These are phyloP conservation scores for Calameuta filiformis DNA, from an alignment of 2,888 invertebrate species.

Conservation along the genomic window DNA sequence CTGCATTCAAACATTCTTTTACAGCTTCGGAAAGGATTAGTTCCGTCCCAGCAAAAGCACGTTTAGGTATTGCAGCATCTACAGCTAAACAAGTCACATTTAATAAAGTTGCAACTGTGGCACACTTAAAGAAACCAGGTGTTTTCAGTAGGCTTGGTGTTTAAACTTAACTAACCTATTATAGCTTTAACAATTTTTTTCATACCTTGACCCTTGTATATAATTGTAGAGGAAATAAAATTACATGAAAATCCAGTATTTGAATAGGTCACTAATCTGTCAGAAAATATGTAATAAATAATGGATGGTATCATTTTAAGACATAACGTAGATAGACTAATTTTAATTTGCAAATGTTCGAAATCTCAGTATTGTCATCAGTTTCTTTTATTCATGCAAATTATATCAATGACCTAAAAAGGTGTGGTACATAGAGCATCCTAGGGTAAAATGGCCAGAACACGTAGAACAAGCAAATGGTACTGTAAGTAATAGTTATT, in stretches of 20 bases:
- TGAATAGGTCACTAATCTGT: not conserved
- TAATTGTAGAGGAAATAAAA: not conserved
- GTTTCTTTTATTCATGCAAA: not conserved
- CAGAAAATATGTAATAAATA: not conserved
- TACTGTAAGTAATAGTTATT: too few relatives aligned
- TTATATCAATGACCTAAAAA: not conserved
- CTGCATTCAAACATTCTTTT: constrained; percentile 21
- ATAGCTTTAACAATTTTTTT: not conserved
- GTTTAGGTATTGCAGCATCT: constrained; percentile 46
- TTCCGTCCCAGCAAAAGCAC: constrained; percentile 58
- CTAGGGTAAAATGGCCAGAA: not conserved
- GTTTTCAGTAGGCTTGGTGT: constrained; percentile 62
- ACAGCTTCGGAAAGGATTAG: constrained; percentile 55
- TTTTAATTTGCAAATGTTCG: not conserved
- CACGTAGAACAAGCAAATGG: too few relatives aligned
- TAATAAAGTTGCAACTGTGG: constrained; percentile 52
- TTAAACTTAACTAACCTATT: constrained; percentile 26
- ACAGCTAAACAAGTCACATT: constrained; percentile 60
- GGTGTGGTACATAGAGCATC: not conserved
- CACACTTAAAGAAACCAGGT: constrained; percentile 52
- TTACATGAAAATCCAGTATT: not conserved
- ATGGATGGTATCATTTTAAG: not conserved
- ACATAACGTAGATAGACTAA: not conserved
- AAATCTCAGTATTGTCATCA: not conserved
- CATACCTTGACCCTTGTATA: not conserved